Evolutionary conservation across 2,797 vertebrate species (phyloP).

Genomic region (Neosilurus mollespiculum): DNA sequence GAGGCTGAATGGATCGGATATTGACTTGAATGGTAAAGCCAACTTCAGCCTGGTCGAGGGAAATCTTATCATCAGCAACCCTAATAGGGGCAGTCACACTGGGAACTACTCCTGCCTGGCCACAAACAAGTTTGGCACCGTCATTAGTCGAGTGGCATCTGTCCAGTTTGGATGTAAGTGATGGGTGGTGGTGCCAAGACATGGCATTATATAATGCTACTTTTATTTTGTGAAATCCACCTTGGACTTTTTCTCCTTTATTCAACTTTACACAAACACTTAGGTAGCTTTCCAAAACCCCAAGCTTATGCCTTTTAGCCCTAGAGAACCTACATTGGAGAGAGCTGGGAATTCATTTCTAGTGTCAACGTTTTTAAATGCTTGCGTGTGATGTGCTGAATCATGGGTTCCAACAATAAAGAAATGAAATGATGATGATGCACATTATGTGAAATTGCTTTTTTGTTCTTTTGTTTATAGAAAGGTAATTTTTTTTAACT

Average conservation of each 20-base stretch:
- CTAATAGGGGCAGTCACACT: slow-evolving; percentile 80
- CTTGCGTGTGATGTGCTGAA: slow-evolving; percentile 29
- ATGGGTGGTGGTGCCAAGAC: neutral
- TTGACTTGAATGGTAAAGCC: slow-evolving; percentile 77
- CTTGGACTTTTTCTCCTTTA: slow-evolving; percentile 16
- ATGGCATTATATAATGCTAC: slow-evolving; percentile 5
- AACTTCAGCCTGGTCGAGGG: slow-evolving; percentile 87
- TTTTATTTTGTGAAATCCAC: neutral
- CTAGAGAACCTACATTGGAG: neutral
- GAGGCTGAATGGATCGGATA: slow-evolving; percentile 80
- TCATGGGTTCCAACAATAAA: neutral
- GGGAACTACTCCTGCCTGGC: slow-evolving; percentile 88
- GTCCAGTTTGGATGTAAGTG: slow-evolving; percentile 94
- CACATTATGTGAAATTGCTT: slow-evolving; percentile 14
- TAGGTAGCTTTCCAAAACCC: slow-evolving; percentile 13
- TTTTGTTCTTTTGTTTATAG: slow-evolving; percentile 30
- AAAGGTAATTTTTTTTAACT: slow-evolving; percentile 1
- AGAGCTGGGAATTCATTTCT: slow-evolving; percentile 33
- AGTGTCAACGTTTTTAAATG: slow-evolving; percentile 36
- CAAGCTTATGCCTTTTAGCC: slow-evolving; percentile 17
- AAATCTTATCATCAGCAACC: slow-evolving; percentile 87
- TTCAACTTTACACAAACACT: slow-evolving; percentile 13
- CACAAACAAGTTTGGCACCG: slow-evolving; percentile 81
- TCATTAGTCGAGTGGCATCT: slow-evolving; percentile 85
- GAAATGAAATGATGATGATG: slow-evolving; percentile 25